phyloP scores from a whole-genome alignment of 2,113 vertebrate species.

The Apodemus speciosus region DNA sequence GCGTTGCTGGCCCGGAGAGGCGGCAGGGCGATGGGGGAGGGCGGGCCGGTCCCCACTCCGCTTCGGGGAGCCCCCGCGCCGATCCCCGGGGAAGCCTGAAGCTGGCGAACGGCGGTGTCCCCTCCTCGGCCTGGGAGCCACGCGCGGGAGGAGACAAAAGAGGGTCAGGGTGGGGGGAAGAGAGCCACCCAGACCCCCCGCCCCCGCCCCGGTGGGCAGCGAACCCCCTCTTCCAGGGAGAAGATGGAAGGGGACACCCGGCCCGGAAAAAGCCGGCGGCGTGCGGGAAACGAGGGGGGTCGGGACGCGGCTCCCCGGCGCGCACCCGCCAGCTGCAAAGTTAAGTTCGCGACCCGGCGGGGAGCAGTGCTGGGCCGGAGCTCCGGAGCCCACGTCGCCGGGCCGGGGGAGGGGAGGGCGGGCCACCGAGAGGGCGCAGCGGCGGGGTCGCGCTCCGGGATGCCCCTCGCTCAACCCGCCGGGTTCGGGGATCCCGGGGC shows the following conservation, averaged over 20 bases:
- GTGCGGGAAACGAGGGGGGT: background rate
- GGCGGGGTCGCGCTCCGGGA: constrained; percentile 29
- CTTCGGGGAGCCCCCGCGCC: constrained; percentile 85
- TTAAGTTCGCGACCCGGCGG: constrained; percentile 69
- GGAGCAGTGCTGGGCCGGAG: constrained; percentile 50
- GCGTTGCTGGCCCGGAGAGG: constrained; percentile 90
- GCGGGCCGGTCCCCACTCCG: constrained; percentile 87
- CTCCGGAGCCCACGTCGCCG: constrained; percentile 66
- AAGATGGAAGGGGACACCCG: background rate
- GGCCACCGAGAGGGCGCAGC: constrained; percentile 43
- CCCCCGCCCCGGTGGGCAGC: constrained; percentile 24
- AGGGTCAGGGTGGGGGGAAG: constrained; percentile 55
- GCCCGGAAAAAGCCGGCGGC: too few species aligned
- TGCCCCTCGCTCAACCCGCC: background rate
- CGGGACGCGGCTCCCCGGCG: background rate
- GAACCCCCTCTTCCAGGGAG: background rate
- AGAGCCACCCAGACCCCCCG: constrained; percentile 48
- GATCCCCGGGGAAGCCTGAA: constrained; percentile 83
- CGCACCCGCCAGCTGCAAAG: constrained; percentile 63
- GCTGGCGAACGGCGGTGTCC: constrained; percentile 85
- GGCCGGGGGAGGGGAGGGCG: constrained; percentile 62
- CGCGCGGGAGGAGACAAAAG: constrained; percentile 77
- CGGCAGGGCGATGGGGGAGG: constrained; percentile 88
- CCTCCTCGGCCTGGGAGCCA: constrained; percentile 83
- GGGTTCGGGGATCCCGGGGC: background rate